Evolutionary conservation across 1,140 invertebrate species (phyloP).

Genomic region (Lepidurus arcticus): DNA sequence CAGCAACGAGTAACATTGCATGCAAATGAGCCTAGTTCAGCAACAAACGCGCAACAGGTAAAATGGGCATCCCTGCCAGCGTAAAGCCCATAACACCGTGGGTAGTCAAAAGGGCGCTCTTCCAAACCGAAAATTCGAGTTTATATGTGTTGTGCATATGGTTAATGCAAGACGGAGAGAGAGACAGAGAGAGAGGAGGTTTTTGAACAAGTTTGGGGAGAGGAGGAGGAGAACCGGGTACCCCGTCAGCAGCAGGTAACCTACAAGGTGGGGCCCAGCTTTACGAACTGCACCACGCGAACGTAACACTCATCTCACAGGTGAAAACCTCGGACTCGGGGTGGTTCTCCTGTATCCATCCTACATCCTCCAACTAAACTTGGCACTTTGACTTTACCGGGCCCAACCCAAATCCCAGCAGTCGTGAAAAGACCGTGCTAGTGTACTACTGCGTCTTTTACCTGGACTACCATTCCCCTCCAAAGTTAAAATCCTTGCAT

Average conservation of each 20-base stretch:
- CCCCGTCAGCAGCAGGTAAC: conserved; percentile 6
- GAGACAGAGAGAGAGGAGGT: neutral
- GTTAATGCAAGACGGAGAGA: neutral
- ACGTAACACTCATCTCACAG: neutral
- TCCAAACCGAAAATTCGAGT: neutral
- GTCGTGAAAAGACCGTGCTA: conserved; percentile 17
- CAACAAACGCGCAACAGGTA: neutral
- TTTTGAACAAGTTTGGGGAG: neutral
- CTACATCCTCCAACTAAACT: neutral
- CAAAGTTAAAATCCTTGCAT: no score
- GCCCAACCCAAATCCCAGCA: neutral
- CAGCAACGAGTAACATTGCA: neutral
- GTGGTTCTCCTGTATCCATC: neutral
- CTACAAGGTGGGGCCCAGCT: neutral
- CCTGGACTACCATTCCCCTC: no score
- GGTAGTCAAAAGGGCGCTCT: neutral
- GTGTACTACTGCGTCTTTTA: neutral
- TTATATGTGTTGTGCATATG: conserved; percentile 12
- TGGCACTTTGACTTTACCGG: conserved; percentile 14
- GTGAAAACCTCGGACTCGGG: conserved; percentile 12
- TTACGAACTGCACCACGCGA: neutral
- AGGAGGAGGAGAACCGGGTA: neutral
- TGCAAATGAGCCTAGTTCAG: neutral
- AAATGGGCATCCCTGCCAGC: neutral
- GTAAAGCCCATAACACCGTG: neutral